Conservation (phyloP, 2,113 vertebrate species). For the Dicerorhinus sumatrensis region DNA sequence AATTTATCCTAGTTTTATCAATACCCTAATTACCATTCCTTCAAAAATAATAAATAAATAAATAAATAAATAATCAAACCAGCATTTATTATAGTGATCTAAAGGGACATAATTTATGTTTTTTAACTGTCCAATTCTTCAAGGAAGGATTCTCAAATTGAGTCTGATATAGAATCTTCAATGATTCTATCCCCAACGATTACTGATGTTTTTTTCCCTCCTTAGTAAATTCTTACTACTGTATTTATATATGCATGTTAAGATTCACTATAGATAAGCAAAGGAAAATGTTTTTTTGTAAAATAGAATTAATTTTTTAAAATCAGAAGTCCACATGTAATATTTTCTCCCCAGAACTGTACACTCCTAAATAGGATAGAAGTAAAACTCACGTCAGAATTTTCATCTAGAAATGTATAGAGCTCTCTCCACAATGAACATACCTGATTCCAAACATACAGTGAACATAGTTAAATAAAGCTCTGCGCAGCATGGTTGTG, state of each 20-base stretch:
- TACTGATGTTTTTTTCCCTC: neutral
- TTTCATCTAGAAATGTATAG: neutral
- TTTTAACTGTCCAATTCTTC: neutral
- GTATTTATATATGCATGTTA: neutral
- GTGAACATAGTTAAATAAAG: constrained; percentile 94
- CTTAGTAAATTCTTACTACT: constrained; percentile 1
- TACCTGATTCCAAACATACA: constrained; percentile 95
- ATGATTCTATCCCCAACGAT: neutral
- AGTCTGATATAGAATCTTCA: neutral
- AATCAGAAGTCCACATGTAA: neutral
- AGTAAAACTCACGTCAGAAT: neutral
- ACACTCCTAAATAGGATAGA: neutral
- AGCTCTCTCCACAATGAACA: neutral
- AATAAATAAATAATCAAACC: neutral
- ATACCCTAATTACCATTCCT: neutral
- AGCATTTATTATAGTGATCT: constrained; percentile 8
- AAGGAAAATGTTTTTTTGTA: neutral
- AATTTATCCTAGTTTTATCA: neutral
- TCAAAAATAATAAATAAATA: neutral
- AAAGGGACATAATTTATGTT: neutral
- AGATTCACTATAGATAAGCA: neutral
- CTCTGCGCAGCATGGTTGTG: constrained; percentile 90
- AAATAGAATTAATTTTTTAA: neutral
- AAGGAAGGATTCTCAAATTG: neutral
- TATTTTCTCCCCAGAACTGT: neutral